Evolutionary conservation across 1,140 invertebrate species (phyloP), one percentile per base, ranked within the genome.

Genomic region (Phortica variegata): DNA sequence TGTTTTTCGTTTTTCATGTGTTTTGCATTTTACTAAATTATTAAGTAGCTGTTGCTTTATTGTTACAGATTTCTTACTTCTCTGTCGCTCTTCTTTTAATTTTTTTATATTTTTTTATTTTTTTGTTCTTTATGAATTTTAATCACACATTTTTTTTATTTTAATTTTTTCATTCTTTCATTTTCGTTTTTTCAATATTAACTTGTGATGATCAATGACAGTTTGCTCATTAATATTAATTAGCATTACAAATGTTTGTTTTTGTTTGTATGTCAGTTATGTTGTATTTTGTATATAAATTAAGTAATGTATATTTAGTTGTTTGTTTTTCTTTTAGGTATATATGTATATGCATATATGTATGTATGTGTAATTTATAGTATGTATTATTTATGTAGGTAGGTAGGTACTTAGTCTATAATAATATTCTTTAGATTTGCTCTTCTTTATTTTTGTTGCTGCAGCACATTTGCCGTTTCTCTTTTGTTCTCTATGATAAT

Each of bases 1-100:
- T 54, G 52, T 26, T 26, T 26, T 26, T 26, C 10, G 5, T 26
- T 26, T 26, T 26, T 26, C 10, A 26, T 6, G 23, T 26, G 43
- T 26, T 26, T 61, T 66, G 61, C 61, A 65, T 68, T 66, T 62
- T 66, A 53, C 62, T 66, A 52, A 66, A 60, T 66, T 57, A 62
- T 62, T 66, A 66, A 66, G 63, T 68, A 66, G 63, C 62, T 68
- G 62, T 66, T 66, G 62, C 62, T 66, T 66, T 66, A 66, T 66
- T 66, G 51, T 62, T 62, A 58, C 10, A 6, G 5, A 5, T 26
- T 58, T 58, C 49, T 55, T 58, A 58, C 53, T 54, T 58, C 53
- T 63, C 58, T 48, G 3, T 58, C 10, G 5, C 10, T 34, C 16
- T 58, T 46, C 46, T 52, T 49, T 60, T 54, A 39, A 46, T 43